Base-by-base conservation (phyloP, 2,797 vertebrate species). In the Sarcoramphus papa region DNA sequence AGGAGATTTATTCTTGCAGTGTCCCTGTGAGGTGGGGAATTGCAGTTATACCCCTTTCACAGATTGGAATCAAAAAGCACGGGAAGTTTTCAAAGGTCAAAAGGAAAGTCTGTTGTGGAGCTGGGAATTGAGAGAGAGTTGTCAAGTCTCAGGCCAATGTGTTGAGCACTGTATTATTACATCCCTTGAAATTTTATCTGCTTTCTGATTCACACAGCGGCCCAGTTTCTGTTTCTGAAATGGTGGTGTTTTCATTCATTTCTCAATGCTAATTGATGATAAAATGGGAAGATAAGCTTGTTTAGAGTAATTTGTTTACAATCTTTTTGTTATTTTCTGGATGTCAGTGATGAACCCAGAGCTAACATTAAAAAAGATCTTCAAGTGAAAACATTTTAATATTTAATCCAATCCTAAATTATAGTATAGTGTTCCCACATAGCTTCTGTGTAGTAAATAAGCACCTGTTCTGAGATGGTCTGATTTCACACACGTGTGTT, bases 121-220 rank as follows among this genome's bases (percentile, higher is more conserved):
- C 23, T 85, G 60, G 57, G 57, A 72, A 31, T 7, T 41, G 48
- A 43, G 8, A 57, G n/a, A 35, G 43, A 20, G 41, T 15, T 91
- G 23, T 60, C 40, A 53, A 0, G 37, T 20, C 28, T 54, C 24
- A 72, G 20, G 20, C 12, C 41, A 28, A 11, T 35, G 15, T 77
- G 14, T 80, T 0, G 0, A 94, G 40, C 10, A 15, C 35, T 21
- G 2, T 31, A 7, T 60, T 82, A 12, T 27, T 35, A 7, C 25
- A 80, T 14, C 15, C 22, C 24, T n/a, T 35, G 30, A 72, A 72
- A 45, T 88, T 37, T 45, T 45, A 6, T 30, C 57, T 81, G 14
- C 27, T 83, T 91, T 89, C 65, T 75, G 14, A 47, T 48, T 83
- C 25, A 31, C 25, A 6, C 28, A 75, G 48, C 14, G 30, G 5